These are phyloP conservation scores for Rotaria socialis DNA, from an alignment of 2,888 invertebrate genomes.

Conservation along the genomic window DNA sequence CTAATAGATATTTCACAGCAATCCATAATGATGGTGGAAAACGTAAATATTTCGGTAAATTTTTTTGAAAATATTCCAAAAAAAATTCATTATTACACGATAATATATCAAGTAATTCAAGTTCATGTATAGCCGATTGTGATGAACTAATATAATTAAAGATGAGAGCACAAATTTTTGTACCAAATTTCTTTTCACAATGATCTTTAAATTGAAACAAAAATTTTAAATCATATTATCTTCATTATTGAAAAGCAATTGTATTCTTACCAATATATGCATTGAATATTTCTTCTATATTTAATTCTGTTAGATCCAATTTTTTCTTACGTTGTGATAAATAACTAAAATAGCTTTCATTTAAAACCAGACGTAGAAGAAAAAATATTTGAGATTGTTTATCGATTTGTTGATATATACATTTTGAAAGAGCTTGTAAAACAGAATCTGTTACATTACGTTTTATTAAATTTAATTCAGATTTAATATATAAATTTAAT, in stretches of 20 bases:
- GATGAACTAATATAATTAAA: conserved; percentile 47
- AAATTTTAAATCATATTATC: no score
- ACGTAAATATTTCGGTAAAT: conserved; percentile 47
- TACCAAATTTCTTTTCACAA: conserved; percentile 38
- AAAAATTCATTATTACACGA: conserved; percentile 49
- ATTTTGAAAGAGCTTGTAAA: conserved; percentile 24
- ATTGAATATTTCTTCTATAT: neutral
- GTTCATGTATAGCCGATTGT: conserved; percentile 48
- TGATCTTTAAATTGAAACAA: neutral
- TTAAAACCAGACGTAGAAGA: neutral
- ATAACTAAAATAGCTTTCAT: conserved; percentile 21
- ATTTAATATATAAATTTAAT: neutral
- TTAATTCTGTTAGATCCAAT: conserved; percentile 1
- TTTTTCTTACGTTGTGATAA: neutral
- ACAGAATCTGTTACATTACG: conserved; percentile 8
- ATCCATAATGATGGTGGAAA: conserved; percentile 49
- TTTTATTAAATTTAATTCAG: neutral
- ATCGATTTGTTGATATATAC: conserved; percentile 20
- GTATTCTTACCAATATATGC: neutral
- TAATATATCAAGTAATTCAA: conserved; percentile 49
- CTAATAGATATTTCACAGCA: conserved; percentile 47
- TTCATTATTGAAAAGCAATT: no score
- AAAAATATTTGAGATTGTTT: conserved; percentile 3
- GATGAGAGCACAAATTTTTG: conserved; percentile 36
- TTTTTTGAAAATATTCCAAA: conserved; percentile 39